Base-by-base conservation (phyloP, 2,797 vertebrate genomes). In the Pangasius macronema region DNA sequence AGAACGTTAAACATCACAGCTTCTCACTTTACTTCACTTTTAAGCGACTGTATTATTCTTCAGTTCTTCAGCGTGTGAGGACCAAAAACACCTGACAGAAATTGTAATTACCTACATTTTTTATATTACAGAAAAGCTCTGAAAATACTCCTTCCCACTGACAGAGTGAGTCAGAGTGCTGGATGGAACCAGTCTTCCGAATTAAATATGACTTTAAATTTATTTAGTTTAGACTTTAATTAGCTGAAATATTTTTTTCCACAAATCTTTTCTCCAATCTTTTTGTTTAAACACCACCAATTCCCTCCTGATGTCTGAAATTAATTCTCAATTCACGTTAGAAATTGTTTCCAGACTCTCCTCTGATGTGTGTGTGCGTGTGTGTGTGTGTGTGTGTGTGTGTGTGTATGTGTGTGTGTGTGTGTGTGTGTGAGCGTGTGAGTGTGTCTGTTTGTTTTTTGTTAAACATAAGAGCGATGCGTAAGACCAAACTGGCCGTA, bases 401-500 rank as follows among this genome's bases (percentile, higher is more conserved):
- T 53, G n/a, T n/a, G n/a, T n/a, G n/a, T n/a, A n/a, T n/a, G n/a
- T n/a, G n/a, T n/a, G n/a, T 46, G 42, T 46, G 7, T 46, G 42
- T 46, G 63, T 57, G 82, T 70, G 11, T 84, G 82, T 57, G 65
- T 53, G n/a, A 42, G 65, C 27, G 36, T 76, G 4, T 57, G 55
- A 20, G 53, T 55, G 53, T 46, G 42, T 46, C 42, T 46, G 42
- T 46, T 46, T 46, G 42, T 46, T 46, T 46, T 46, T 46, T 46
- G 55, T 20, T 77, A 51, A 18, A 77, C 53, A 42, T 30, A 46
- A 46, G 67, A 84, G 67, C 3, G 22, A 75, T 75, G 70, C 16
- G 7, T 61, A 75, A 84, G 33, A 57, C 51, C n/a, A 70, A 75
- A 75, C 33, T 85, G 27, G 68, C 84, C 27, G 57, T 76, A 85